Conservation (phyloP, 1,140 invertebrate genomes). For the Stegodyphus mimosarum region DNA sequence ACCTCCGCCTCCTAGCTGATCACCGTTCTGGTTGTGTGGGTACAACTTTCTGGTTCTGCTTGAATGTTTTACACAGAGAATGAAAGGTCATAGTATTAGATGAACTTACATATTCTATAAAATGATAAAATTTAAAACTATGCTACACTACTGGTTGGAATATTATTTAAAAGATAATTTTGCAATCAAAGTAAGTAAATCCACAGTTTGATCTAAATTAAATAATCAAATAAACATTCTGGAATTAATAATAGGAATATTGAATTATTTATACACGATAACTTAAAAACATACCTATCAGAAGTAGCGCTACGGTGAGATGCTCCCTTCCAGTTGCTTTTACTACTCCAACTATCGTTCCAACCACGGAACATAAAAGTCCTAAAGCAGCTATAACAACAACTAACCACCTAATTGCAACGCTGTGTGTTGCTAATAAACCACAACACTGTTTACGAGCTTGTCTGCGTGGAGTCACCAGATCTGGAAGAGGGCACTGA, state of each 20-base stretch:
- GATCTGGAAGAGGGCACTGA: conserved; percentile 54
- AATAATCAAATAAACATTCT: not conserved
- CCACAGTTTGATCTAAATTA: not conserved
- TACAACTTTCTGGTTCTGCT: not conserved
- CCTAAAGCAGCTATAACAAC: conserved; percentile 78
- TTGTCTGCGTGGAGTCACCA: conserved; percentile 43
- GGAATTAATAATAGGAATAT: too few relatives aligned
- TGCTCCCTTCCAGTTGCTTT: conserved; percentile 78
- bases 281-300: conserved; percentile 77
- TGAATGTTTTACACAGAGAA: not conserved
- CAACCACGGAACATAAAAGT: conserved; percentile 72
- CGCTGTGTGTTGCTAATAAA: conserved; percentile 64
- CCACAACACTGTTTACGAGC: conserved; percentile 59
- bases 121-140: too few relatives aligned
- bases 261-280: too few relatives aligned
- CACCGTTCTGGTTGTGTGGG: too few relatives aligned
- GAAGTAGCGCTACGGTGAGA: conserved; percentile 79
- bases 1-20: not conserved
- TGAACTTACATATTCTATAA: too few relatives aligned
- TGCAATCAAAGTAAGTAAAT: not conserved
- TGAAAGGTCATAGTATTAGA: too few relatives aligned
- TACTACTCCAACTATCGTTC: conserved; percentile 78
- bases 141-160: not conserved
- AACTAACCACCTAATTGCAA: conserved; percentile 77
- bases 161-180: not conserved